Conservation (phyloP, 1,140 invertebrate genomes). For the Euura saliciscinereae region DNA sequence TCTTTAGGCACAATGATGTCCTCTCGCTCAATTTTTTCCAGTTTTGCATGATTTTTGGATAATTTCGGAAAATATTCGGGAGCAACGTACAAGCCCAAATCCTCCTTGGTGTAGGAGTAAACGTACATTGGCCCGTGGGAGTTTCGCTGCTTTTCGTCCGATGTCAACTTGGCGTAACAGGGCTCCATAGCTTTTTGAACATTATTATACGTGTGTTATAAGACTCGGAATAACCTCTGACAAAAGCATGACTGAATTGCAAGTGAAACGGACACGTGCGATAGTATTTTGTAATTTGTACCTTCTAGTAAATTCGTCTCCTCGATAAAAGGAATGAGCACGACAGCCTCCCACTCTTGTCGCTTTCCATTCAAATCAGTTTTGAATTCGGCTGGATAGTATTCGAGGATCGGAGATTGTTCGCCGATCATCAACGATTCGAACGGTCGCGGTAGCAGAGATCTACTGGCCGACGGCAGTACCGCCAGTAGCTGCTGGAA, state of each 20-base stretch:
- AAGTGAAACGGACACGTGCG: no score
- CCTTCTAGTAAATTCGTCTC: slow-evolving; percentile 64
- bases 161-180: slow-evolving; percentile 70
- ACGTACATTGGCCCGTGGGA: slow-evolving; percentile 84
- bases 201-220: slow-evolving; percentile 31
- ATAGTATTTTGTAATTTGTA: slow-evolving; percentile 40
- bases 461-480: slow-evolving; percentile 83
- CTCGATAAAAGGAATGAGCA: slow-evolving; percentile 96
- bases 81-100: slow-evolving; percentile 62
- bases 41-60: slow-evolving; percentile 63
- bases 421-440: slow-evolving; percentile 82
- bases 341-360: slow-evolving; percentile 97
- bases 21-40: slow-evolving; percentile 59
- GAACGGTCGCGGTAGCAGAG: slow-evolving; percentile 81
- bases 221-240: background rate
- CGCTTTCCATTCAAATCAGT: slow-evolving; percentile 93
- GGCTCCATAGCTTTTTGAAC: slow-evolving; percentile 80
- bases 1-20: slow-evolving; percentile 68
- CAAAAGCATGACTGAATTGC: no score
- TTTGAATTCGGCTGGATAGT: slow-evolving; percentile 89
- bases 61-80: slow-evolving; percentile 74
- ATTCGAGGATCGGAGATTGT: slow-evolving; percentile 86
- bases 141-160: slow-evolving; percentile 80
- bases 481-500: slow-evolving; percentile 95
- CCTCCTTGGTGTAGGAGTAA: slow-evolving; percentile 70